A percentile compares a stretch with the other conserved stretches of the same genome.
phyloP scores from a whole-genome alignment of 2,888 invertebrate species.

The Abrostola triplasia region DNA sequence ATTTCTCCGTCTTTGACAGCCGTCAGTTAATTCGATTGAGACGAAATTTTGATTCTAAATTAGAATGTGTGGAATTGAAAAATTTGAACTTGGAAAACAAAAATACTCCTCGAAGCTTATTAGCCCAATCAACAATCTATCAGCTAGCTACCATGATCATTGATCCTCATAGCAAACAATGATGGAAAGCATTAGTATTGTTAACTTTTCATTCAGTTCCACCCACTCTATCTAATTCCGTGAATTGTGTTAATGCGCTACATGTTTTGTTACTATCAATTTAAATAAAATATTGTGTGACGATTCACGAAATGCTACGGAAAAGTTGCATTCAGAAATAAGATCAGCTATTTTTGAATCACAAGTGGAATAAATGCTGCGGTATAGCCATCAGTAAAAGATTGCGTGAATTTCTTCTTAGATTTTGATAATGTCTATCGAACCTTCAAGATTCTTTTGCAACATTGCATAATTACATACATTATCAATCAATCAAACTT shows the following conservation, averaged over 20 bases:
- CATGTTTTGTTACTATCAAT: not conserved
- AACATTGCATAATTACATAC: constrained; percentile 47
- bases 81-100: no score
- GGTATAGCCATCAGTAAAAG: constrained; percentile 40
- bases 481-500: constrained; percentile 1
- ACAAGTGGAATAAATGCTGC: constrained; percentile 28
- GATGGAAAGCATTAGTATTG: no score
- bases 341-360: constrained; percentile 46
- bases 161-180: no score
- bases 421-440: constrained; percentile 56
- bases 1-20: no score
- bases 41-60: no score
- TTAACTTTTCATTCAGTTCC: no score
- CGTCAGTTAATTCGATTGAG: no score
- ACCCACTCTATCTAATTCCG: not conserved
- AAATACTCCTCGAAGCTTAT: no score
- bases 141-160: no score
- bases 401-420: constrained; percentile 47
- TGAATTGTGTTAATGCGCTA: not conserved
- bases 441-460: constrained; percentile 39
- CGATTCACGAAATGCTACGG: not conserved
- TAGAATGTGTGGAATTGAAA: no score
- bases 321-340: constrained; percentile 29
- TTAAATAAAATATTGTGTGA: not conserved
- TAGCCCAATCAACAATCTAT: no score